Base-by-base conservation (phyloP, 2,888 invertebrate genomes). In the Volucella zonaria region DNA sequence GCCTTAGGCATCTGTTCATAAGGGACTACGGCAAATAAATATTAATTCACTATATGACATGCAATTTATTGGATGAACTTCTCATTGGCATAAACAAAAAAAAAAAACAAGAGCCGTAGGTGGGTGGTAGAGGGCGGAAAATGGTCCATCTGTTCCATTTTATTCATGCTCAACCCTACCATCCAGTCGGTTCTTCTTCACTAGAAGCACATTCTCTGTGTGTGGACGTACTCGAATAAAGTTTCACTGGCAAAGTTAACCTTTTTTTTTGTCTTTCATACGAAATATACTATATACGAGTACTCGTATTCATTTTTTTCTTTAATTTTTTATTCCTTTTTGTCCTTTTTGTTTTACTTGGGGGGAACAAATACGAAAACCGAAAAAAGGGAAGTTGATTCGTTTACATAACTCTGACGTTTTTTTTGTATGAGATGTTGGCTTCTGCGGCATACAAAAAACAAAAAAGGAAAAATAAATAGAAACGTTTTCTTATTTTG, bases 1-100 rank as follows among this genome's bases (percentile, higher is more conserved):
- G 31, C 31, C 51, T n/a, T 42, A 11, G 14, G 9, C 31, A 40
- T n/a, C 47, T 23, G 40, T 15, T 31, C 31, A 31, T 31, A 31
- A 31, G 31, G 31, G 40, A 9, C 64, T 11, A 58, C 15, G 49
- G 11, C 43, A 59, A 58, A 71, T 64, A 58, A 71, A 78, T 78
- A 71, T 71, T 64, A 78, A 66, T 71, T 71, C 58, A 58, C 51
- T 78, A 42, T 66, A 71, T 78, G 78, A 59, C 79, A 66, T 73
- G 61, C 66, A 71, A 73, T 79, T 73, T 73, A 78, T 78, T 71
- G 77, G 78, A 66, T 78, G 64, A 79, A 73, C 79, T 73, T 79
- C 40, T 42, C 56, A 62, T 77, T 62, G 54, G 42, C 54, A 56
- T 40, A 64, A 23, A 15, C 8, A 45, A 4, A 9, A 42, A 15